Conservation (phyloP, 2,113 vertebrate species). For the Pandion haliaetus region DNA sequence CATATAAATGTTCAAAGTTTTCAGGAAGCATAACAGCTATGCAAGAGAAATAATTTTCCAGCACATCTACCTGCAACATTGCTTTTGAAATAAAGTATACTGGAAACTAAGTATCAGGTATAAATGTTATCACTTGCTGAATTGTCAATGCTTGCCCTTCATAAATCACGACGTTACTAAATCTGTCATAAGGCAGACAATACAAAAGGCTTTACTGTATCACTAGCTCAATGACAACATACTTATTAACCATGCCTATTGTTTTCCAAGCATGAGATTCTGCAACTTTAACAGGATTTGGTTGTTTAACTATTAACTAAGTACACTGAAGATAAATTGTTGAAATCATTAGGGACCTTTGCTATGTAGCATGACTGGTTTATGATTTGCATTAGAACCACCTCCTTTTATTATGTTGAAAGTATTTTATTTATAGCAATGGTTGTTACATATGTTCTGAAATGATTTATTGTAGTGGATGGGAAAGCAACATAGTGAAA, state of each 20-base stretch:
- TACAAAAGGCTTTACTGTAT: conserved; percentile 47
- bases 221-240: neutral
- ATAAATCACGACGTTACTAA: conserved; percentile 73
- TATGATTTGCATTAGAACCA: neutral
- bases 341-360: neutral
- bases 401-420: neutral
- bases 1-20: neutral
- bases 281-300: neutral
- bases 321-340: conserved; percentile 4
- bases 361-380: neutral
- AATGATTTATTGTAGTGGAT: conserved; percentile 34
- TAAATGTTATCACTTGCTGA: conserved; percentile 54
- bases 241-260: conserved; percentile 35
- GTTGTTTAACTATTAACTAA: conserved; percentile 19
- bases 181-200: conserved; percentile 57
- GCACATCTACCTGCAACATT: conserved; percentile 37
- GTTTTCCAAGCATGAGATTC: conserved; percentile 45
- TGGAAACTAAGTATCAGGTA: conserved; percentile 66
- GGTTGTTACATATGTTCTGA: conserved; percentile 36
- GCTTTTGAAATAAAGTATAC: conserved; percentile 66
- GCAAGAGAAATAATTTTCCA: neutral
- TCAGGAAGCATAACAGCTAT: neutral
- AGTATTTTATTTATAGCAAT: conserved; percentile 34
- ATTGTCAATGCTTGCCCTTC: conserved; percentile 68
- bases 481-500: neutral